Percentiles rank a stretch among this genome's conserved stretches.
phyloP scores from a whole-genome alignment of 2,888 invertebrate genomes.

The Coleophora deauratella region DNA sequence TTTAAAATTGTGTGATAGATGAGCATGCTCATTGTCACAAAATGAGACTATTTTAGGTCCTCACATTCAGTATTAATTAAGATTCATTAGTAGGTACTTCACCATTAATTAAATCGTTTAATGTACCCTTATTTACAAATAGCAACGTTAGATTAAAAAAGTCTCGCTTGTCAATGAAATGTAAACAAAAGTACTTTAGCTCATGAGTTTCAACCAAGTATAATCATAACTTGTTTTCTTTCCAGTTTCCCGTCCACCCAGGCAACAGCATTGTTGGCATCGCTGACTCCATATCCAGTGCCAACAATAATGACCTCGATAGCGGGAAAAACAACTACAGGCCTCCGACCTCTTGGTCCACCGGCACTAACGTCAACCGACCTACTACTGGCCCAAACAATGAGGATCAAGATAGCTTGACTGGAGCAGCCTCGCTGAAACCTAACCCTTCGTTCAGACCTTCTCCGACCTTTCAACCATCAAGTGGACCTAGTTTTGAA shows the following conservation, averaged over 20 bases:
- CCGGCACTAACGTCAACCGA: slow-evolving; percentile 30
- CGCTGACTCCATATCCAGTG: slow-evolving; percentile 53
- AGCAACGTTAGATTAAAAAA: too few species aligned
- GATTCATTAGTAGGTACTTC: too few species aligned
- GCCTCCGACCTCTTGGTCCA: slow-evolving; percentile 73
- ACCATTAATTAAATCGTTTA: too few species aligned
- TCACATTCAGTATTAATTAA: too few species aligned
- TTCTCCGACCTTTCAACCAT: slow-evolving; percentile 31
- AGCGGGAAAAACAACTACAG: slow-evolving; percentile 62
- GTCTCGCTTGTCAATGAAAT: too few species aligned
- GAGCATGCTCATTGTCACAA: too few species aligned
- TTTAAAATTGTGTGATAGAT: too few species aligned
- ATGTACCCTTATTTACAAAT: too few species aligned
- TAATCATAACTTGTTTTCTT: slow-evolving; percentile 10
- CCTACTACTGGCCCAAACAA: background rate
- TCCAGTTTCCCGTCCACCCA: slow-evolving; percentile 55
- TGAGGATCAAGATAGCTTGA: slow-evolving; percentile 21
- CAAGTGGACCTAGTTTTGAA: too few species aligned
- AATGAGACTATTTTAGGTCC: too few species aligned
- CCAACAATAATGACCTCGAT: slow-evolving; percentile 50
- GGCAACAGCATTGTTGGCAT: slow-evolving; percentile 57
- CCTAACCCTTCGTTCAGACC: slow-evolving; percentile 37
- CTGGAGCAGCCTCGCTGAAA: slow-evolving; percentile 38
- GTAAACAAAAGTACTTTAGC: too few species aligned
- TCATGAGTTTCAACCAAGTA: too few species aligned